Evolutionary conservation across 2,797 vertebrate genomes (phyloP).

Genomic region (Champsocephalus esox): DNA sequence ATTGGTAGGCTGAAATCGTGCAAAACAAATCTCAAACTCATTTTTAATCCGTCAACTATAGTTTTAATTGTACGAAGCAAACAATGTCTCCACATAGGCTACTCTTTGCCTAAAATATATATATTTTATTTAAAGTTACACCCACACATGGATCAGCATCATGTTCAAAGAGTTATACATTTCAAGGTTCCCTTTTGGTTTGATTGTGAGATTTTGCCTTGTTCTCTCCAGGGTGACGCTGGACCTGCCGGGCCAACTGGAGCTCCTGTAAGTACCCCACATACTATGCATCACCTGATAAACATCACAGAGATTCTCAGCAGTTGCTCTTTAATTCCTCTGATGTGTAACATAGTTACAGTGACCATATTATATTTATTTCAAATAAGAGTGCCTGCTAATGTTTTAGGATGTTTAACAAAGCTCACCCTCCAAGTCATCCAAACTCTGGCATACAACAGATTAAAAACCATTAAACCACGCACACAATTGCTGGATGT

Average conservation of each 20-base stretch:
- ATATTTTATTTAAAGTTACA: too few relatives aligned
- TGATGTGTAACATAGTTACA: neutral
- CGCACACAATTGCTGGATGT: too few relatives aligned
- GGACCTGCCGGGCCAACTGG: slow-evolving; percentile 92
- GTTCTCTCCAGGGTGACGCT: slow-evolving; percentile 86
- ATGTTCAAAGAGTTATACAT: too few relatives aligned
- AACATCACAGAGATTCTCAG: slow-evolving; percentile 1
- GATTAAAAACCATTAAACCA: too few relatives aligned
- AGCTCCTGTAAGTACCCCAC: slow-evolving; percentile 89
- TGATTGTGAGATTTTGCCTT: slow-evolving; percentile 15
- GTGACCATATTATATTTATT: neutral
- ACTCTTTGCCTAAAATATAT: too few relatives aligned
- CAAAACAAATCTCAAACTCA: neutral
- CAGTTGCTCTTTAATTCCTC: neutral
- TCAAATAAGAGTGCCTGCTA: too few relatives aligned
- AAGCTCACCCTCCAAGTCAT: too few relatives aligned
- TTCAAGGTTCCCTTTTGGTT: neutral
- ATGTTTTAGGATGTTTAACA: too few relatives aligned
- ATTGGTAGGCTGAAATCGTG: neutral
- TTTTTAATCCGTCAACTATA: neutral
- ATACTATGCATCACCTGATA: slow-evolving; percentile 6
- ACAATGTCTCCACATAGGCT: too few relatives aligned
- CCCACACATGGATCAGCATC: neutral
- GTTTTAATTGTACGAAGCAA: neutral
- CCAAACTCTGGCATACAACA: too few relatives aligned